A percentile compares a stretch with the other conserved stretches of the same genome.
Evolutionary conservation across 2,888 invertebrate genomes (phyloP).

Genomic region (Eupithecia subumbrata): DNA sequence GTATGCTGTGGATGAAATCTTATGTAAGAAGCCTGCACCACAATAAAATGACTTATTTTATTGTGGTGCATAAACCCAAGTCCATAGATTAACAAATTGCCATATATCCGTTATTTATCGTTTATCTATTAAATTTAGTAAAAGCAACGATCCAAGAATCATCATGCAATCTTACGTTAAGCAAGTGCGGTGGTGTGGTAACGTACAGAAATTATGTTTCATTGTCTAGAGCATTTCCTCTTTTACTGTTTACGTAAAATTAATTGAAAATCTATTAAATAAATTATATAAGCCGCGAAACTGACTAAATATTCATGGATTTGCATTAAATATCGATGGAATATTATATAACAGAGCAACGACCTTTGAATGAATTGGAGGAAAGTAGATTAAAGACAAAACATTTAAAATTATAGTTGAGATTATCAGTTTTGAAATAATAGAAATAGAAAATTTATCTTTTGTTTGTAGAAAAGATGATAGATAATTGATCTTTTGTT

Average conservation of each 20-base stretch:
- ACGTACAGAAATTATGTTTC: slow-evolving; percentile 72
- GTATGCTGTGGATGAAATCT: not conserved
- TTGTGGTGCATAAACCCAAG: not conserved
- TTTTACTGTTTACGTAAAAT: slow-evolving; percentile 58
- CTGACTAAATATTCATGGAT: not conserved
- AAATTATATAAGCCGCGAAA: not conserved
- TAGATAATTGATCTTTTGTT: too few relatives aligned
- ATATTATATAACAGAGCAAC: not conserved
- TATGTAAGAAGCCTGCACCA: not conserved
- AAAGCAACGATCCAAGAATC: slow-evolving; percentile 39
- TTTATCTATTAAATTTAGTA: slow-evolving; percentile 13
- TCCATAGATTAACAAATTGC: not conserved
- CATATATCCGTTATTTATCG: slow-evolving; percentile 3
- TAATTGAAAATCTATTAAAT: not conserved
- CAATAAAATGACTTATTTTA: not conserved
- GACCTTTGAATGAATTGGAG: not conserved
- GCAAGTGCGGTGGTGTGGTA: slow-evolving; percentile 31
- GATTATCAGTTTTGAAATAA: not conserved
- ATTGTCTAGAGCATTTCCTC: slow-evolving; percentile 82
- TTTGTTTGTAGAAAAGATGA: too few relatives aligned
- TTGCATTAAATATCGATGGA: not conserved
- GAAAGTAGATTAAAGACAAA: not conserved
- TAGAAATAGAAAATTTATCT: too few relatives aligned
- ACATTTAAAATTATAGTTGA: not conserved
- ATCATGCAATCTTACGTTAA: slow-evolving; percentile 66